phyloP scores from a whole-genome alignment of 2,888 invertebrate genomes.

The Synanthedon tipuliformis region DNA sequence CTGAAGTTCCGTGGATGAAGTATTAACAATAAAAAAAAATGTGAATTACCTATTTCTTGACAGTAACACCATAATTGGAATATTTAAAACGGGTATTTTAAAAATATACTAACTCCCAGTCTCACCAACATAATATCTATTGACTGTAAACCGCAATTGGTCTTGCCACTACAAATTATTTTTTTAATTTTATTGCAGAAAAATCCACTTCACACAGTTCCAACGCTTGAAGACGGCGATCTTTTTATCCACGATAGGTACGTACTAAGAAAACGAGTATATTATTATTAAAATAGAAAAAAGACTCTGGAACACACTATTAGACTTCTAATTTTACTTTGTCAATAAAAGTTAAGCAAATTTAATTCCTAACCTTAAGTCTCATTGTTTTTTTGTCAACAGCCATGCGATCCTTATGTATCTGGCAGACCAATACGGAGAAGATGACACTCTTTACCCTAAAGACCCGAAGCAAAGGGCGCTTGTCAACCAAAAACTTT shows the following conservation, averaged over 20 bases:
- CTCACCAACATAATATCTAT: too few relatives aligned
- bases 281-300: neutral
- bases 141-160: too few relatives aligned
- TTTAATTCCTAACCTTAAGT: constrained; percentile 2
- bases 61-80: too few relatives aligned
- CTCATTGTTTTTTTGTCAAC: neutral
- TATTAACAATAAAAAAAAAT: too few relatives aligned
- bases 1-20: too few relatives aligned
- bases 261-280: neutral
- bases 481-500: constrained; percentile 64
- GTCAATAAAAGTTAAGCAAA: constrained; percentile 1
- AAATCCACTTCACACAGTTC: constrained; percentile 69
- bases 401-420: constrained; percentile 66
- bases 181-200: constrained; percentile 35
- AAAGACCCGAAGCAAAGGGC: constrained; percentile 62
- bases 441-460: constrained; percentile 67
- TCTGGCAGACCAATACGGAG: constrained; percentile 63
- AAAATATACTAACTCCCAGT: too few relatives aligned
- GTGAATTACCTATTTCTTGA: too few relatives aligned
- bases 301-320: too few relatives aligned
- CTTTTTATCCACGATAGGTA: constrained; percentile 47
- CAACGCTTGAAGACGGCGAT: constrained; percentile 65
- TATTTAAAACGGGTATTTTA: too few relatives aligned
- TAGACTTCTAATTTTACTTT: too few relatives aligned
- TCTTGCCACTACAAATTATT: too few relatives aligned